These are phyloP conservation scores for Horisme vitalbata DNA, from an alignment of 2,888 invertebrate genomes.

Conservation along the genomic window DNA sequence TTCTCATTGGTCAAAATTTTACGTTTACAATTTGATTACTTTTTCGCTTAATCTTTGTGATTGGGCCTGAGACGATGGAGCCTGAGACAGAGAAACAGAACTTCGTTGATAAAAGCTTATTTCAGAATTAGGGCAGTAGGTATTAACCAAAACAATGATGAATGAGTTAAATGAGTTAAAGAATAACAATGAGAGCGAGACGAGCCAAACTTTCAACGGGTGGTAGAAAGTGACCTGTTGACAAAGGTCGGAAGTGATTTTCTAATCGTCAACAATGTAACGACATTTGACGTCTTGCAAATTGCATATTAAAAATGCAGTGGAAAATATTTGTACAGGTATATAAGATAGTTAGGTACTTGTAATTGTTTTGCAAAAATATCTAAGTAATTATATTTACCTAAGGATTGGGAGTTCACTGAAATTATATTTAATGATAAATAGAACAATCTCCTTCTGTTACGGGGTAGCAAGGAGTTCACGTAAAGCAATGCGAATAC, in stretches of 20 bases:
- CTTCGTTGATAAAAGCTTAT: not conserved
- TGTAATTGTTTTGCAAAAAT: no score
- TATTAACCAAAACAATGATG: conserved; percentile 16
- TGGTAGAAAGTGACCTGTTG: conserved; percentile 69
- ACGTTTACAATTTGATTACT: no score
- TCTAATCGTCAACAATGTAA: conserved; percentile 55
- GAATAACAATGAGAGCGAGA: conserved; percentile 57
- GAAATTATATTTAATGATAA: no score
- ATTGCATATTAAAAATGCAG: conserved; percentile 22
- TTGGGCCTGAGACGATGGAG: no score
- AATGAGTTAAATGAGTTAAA: conserved; percentile 11
- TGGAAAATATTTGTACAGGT: conserved; percentile 5
- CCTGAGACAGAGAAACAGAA: no score
- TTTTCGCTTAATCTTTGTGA: no score
- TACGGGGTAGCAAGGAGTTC: no score
- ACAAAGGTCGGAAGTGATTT: conserved; percentile 79
- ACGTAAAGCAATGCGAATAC: no score
- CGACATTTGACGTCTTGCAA: conserved; percentile 61
- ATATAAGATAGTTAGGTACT: not conserved
- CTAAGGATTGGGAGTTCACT: no score
- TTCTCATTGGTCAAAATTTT: no score
- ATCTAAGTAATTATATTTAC: no score
- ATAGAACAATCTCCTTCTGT: no score
- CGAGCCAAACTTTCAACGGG: conserved; percentile 42
- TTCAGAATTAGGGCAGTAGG: conserved; percentile 4